phyloP scores from a whole-genome alignment of 2,888 invertebrate species.

The Didymodactylos carnosus region DNA sequence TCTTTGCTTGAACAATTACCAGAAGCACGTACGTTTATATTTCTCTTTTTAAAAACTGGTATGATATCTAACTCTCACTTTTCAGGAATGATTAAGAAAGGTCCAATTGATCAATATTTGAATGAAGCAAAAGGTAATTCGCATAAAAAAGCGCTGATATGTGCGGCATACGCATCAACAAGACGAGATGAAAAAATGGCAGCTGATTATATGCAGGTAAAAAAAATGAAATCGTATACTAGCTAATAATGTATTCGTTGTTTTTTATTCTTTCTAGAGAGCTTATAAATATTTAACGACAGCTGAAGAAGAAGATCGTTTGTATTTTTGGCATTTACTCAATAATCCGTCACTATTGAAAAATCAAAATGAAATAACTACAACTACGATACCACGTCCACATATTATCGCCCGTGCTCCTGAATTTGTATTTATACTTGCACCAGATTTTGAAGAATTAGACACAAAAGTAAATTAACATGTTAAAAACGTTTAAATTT shows the following conservation, averaged over 20 bases:
- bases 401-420: background rate
- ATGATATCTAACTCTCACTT: background rate
- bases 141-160: background rate
- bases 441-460: conserved; percentile 1
- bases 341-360: background rate
- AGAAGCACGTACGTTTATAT: background rate
- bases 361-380: background rate
- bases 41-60: background rate
- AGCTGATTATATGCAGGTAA: background rate
- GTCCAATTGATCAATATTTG: background rate
- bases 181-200: background rate
- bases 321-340: conserved; percentile 1
- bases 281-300: conserved; percentile 2
- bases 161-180: background rate
- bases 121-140: background rate
- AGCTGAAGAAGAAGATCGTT: conserved; percentile 5
- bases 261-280: background rate
- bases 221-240: too few relatives aligned
- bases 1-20: background rate
- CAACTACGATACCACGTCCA: conserved; percentile 1
- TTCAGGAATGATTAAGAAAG: background rate
- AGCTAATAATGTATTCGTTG: background rate
- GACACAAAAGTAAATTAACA: background rate
- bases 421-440: conserved; percentile 3
- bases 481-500: background rate